These are phyloP conservation scores for Ormyrus rosae DNA, from an alignment of 2,888 invertebrate genomes.

Conservation along the genomic window DNA sequence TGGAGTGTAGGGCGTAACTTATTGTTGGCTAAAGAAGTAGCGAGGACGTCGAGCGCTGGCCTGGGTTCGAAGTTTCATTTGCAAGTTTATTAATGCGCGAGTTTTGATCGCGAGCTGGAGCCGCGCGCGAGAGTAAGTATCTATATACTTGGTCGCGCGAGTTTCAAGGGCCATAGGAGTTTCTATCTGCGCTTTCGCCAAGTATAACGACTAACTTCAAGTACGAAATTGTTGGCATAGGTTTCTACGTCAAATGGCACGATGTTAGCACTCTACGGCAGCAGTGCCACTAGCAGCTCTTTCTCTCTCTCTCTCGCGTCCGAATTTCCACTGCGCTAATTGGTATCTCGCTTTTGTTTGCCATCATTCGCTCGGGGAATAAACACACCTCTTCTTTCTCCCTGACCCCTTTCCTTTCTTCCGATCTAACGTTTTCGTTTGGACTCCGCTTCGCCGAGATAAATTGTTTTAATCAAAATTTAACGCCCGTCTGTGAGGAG, in stretches of 20 bases:
- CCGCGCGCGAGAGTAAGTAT: slow-evolving; percentile 8
- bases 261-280: slow-evolving; percentile 1
- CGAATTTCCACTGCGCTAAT: slow-evolving; percentile 44
- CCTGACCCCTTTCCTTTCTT: too few species aligned
- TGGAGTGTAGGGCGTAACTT: slow-evolving; percentile 36
- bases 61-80: slow-evolving; percentile 54
- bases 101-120: slow-evolving; percentile 51
- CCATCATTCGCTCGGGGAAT: slow-evolving; percentile 1
- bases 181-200: slow-evolving; percentile 49
- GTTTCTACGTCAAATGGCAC: slow-evolving; percentile 50
- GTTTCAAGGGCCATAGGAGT: slow-evolving; percentile 53
- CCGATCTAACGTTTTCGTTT: too few species aligned
- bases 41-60: not conserved
- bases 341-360: slow-evolving; percentile 45
- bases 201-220: slow-evolving; percentile 53
- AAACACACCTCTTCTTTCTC: not conserved
- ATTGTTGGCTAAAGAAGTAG: slow-evolving; percentile 50
- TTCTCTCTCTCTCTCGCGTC: not conserved
- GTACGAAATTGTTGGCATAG: slow-evolving; percentile 54
- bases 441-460: too few species aligned
- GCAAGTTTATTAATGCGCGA: slow-evolving; percentile 58
- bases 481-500: not conserved
- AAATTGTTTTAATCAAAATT: too few species aligned
- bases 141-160: slow-evolving; percentile 43
- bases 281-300: not conserved